A percentile compares a stretch with the other conserved stretches of the same genome.
phyloP scores from a whole-genome alignment of 30 jellyfish, hydroid and myxozoan species.

The Haliclystus octoradiatus region DNA sequence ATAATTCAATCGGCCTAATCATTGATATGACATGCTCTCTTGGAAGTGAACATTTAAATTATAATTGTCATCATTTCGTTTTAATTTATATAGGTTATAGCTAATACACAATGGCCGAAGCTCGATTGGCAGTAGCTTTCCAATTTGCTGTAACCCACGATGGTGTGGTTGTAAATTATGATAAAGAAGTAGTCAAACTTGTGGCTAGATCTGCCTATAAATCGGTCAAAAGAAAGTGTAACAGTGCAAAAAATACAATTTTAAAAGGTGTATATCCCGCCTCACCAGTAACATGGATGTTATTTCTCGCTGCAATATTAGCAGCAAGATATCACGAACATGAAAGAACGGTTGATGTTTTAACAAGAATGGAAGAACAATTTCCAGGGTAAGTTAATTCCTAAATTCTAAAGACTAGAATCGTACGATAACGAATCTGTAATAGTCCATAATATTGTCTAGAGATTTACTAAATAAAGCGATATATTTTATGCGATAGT shows the following conservation, averaged over 20 bases:
- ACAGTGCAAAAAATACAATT: slow-evolving; percentile 70
- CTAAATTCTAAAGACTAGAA: too few relatives aligned
- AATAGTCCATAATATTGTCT: too few relatives aligned
- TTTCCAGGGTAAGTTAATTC: slow-evolving; percentile 80
- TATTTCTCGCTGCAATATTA: slow-evolving; percentile 84
- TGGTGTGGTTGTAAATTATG: slow-evolving; percentile 91
- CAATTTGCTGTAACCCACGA: slow-evolving; percentile 97
- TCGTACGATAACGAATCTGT: too few relatives aligned
- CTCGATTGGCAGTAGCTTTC: slow-evolving; percentile 91
- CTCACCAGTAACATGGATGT: slow-evolving; percentile 98
- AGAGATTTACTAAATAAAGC: too few relatives aligned
- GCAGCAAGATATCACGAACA: slow-evolving; percentile 91
- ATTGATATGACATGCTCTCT: too few relatives aligned
- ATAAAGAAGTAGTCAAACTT: slow-evolving; percentile 81
- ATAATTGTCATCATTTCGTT: too few relatives aligned
- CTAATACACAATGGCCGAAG: slow-evolving; percentile 99
- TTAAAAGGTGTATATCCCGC: slow-evolving; percentile 96
- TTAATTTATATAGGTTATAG: too few relatives aligned
- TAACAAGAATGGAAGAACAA: slow-evolving; percentile 80
- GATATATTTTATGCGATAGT: too few relatives aligned
- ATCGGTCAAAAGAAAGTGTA: slow-evolving; percentile 87
- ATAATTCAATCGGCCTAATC: too few relatives aligned
- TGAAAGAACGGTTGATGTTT: slow-evolving; percentile 74
- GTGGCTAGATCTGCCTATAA: slow-evolving; percentile 87
- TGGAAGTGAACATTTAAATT: too few relatives aligned